Percentiles rank a stretch among this genome's conserved stretches.
These are phyloP conservation scores for Timema podura DNA, from an alignment of 2,888 invertebrate species.

Conservation along the genomic window DNA sequence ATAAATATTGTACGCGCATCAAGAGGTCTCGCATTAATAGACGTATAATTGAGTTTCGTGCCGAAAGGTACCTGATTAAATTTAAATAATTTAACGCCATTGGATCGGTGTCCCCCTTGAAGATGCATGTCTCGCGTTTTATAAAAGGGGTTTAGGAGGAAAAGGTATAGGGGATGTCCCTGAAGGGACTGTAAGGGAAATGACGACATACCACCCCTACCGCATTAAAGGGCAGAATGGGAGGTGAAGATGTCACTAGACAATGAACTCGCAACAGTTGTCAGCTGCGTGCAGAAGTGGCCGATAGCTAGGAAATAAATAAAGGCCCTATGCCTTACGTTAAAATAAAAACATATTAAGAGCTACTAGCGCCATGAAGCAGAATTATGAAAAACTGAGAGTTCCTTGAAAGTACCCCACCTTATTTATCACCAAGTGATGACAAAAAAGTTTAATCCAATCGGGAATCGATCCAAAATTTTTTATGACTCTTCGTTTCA, in stretches of 20 bases:
- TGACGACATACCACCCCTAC: conserved; percentile 10
- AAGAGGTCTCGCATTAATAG: conserved; percentile 40
- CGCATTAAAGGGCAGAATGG: conserved; percentile 8
- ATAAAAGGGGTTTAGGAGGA: conserved; percentile 19
- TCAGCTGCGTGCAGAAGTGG: conserved; percentile 8
- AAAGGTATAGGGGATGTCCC: conserved; percentile 18
- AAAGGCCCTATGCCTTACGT: too few species aligned
- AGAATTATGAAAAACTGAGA: too few species aligned
- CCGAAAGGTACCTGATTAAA: conserved; percentile 45
- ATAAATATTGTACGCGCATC: conserved; percentile 29
- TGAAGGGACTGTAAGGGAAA: conserved; percentile 15
- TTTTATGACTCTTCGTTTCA: too few species aligned
- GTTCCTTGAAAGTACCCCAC: too few species aligned
- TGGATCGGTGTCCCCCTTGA: conserved; percentile 20
- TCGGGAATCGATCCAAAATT: too few species aligned
- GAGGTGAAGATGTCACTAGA: conserved; percentile 9
- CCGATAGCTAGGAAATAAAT: background rate
- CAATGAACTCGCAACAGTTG: background rate
- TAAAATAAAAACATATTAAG: too few species aligned
- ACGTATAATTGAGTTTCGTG: conserved; percentile 43
- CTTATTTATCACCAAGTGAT: too few species aligned
- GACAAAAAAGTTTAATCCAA: too few species aligned
- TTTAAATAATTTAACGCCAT: conserved; percentile 44
- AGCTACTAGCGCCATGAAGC: too few species aligned
- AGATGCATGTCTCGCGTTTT: conserved; percentile 29